Conservation (phyloP, 2,888 invertebrate species). For the Lomographa bimaculata region DNA sequence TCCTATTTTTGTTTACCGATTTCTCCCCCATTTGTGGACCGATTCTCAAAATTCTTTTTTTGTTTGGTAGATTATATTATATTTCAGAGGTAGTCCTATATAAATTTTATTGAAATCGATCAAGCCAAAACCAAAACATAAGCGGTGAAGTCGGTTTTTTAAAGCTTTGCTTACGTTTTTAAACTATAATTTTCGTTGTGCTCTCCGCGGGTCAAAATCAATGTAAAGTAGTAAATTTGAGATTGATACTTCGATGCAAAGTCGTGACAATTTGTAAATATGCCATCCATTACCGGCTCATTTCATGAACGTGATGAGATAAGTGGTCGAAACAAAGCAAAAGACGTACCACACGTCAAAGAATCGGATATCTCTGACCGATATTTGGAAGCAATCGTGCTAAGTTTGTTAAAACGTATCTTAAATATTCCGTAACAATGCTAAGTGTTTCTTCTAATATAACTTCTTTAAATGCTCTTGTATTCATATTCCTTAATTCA, state of each 20-base stretch:
- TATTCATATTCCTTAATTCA: conserved; percentile 1
- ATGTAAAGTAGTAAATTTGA: too few species aligned
- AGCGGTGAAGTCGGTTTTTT: too few species aligned
- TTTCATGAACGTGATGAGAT: conserved; percentile 44
- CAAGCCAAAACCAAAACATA: too few species aligned
- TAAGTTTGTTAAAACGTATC: conserved; percentile 9
- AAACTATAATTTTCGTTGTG: too few species aligned
- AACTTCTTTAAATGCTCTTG: background rate
- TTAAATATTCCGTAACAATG: conserved; percentile 39
- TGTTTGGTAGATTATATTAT: too few species aligned
- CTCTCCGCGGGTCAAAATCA: too few species aligned
- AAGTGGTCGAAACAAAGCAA: conserved; percentile 43
- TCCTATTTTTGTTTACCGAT: too few species aligned
- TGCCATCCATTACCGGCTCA: conserved; percentile 53
- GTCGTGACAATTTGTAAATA: conserved; percentile 62
- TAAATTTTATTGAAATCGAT: too few species aligned
- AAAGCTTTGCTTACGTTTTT: too few species aligned
- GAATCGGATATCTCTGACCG: conserved; percentile 16
- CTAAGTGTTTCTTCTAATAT: conserved; percentile 39
- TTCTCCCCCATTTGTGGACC: too few species aligned
- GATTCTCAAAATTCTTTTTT: too few species aligned
- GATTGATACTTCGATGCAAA: conserved; percentile 38
- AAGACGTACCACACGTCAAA: conserved; percentile 15
- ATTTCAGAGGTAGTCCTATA: too few species aligned
- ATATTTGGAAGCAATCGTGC: conserved; percentile 41